phyloP scores from a whole-genome alignment of 2,888 invertebrate species.

The Habroteleia sp. region DNA sequence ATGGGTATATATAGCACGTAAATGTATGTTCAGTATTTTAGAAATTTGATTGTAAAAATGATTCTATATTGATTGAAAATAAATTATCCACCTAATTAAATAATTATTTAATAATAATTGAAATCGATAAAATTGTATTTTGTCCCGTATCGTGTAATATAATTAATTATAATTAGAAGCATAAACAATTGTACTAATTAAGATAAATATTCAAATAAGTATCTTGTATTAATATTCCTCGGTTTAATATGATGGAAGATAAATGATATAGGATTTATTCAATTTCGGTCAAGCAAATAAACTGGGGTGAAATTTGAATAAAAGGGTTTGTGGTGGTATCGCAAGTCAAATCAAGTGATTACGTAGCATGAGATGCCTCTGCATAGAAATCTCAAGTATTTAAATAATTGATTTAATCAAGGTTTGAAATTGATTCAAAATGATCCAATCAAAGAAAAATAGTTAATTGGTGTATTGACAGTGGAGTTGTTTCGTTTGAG shows the following conservation, averaged over 20 bases:
- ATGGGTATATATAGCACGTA: too few species aligned
- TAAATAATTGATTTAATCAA: conserved; percentile 75
- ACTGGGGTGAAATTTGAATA: conserved; percentile 48
- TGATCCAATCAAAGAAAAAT: conserved; percentile 27
- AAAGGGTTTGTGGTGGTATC: conserved; percentile 46
- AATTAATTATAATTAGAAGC: too few species aligned
- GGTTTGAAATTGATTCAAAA: conserved; percentile 9
- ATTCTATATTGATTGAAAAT: too few species aligned
- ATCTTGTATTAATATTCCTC: background rate
- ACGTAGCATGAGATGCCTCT: conserved; percentile 26
- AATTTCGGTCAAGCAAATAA: conserved; percentile 45
- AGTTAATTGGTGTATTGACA: conserved; percentile 11
- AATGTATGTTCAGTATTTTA: too few species aligned
- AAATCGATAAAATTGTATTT: too few species aligned
- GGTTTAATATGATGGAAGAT: conserved; percentile 10
- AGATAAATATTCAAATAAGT: too few species aligned
- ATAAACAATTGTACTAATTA: conserved; percentile 2
- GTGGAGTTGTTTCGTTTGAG: background rate
- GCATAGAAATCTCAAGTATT: conserved; percentile 62
- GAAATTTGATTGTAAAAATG: too few species aligned
- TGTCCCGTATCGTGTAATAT: too few species aligned
- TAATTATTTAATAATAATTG: too few species aligned
- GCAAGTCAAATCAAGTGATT: conserved; percentile 67
- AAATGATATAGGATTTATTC: conserved; percentile 49
- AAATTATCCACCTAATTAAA: too few species aligned